Base-by-base conservation (phyloP, 2,113 vertebrate genomes). In the Beaufortia kweichowensis region DNA sequence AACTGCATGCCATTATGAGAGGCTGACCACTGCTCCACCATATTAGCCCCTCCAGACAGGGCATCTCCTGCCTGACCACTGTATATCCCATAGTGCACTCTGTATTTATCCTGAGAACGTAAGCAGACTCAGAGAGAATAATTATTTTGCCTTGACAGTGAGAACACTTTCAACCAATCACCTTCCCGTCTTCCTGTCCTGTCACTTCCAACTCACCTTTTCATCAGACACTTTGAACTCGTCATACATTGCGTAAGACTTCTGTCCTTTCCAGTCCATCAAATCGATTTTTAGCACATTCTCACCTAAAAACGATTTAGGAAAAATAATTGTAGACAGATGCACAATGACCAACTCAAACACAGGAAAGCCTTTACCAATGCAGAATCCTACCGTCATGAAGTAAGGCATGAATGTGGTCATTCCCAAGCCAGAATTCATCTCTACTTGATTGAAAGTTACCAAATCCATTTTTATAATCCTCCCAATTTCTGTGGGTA, bases 351-450 rank as follows among this genome's bases (percentile, higher is more conserved):
- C 23, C 1, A 35, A 15, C 29, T 55, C 4, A 1, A 17, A 39
- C 14, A 35, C n/a, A 39, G 43, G 14, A 17, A 4, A 46, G 11
- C 15, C 43, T 46, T 17, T 53, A 53, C 19, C 6, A 19, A 50
- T n/a, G 48, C 4, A 50, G 4, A 15, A 56, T 64, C 68, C 73
- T 81, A 95, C 95, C 93, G 85, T 86, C 86, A 61, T 85, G n/a
- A 0, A 95, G 89, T 23, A 97, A 86, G 35, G 90, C 82, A 70
- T 93, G 65, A 70, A 96, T 95, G 75, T 92, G 90, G 55, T 97
- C 92, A 0, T 97, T 97, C 31, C 95, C 95, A 82, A 97, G 86
- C 95, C 95, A 97, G 73, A 95, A 94, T 88, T 97, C 95, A 86
- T 95, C 95, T 50, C 93, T 94, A 82, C 89, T 93, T 76, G 85